Base-by-base conservation (phyloP, 2,888 invertebrate species). In the Cynaeus angustus region DNA sequence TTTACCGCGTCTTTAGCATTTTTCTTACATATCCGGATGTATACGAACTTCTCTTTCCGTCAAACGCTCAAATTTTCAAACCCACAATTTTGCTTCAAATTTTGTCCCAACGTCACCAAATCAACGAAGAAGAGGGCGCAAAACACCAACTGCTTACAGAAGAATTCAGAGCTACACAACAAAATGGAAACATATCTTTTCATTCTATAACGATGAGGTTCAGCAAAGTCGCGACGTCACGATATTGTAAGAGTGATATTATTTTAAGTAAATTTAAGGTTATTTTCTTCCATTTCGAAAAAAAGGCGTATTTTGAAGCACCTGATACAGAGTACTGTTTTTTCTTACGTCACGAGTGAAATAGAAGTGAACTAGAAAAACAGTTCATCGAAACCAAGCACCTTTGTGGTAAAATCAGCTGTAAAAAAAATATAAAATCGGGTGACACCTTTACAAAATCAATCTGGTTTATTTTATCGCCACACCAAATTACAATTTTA, bases 241-340 rank as follows among this genome's bases (percentile, higher is more conserved):
- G 41, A 48, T 61, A 50, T 50, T 50, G 41, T 61, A 48, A 61
- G 50, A 50, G 61, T 61, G 61, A 61, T 61, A 61, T 61, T 61
- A 61, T 61, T 61, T 61, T 61, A 61, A 61, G 50, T 61, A 50
- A 59, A 16, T 61, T 50, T 50, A 61, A 14, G 50, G 33, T 61
- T 61, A 50, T 61, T 61, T 61, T 61, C 61, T 61, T 61, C 61
- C 50, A 61, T 41, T 59, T 45, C 12, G 41, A n/a, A 13, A 59
- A n/a, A n/a, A 46, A 8, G n/a, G 33, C 33, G 38, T 3, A 30
- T 55, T 52, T 52, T n/a, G 14, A 37, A 55, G 55, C 38, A 55
- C 55, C 37, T 16, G 55, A 33, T 13, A n/a, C 55, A n/a, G 2
- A 33, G 28, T 30, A 13, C 50, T 50, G 3, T 33, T 33, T 7